Conservation (phyloP, 2,797 vertebrate species). For the Pangasius krempfi region DNA sequence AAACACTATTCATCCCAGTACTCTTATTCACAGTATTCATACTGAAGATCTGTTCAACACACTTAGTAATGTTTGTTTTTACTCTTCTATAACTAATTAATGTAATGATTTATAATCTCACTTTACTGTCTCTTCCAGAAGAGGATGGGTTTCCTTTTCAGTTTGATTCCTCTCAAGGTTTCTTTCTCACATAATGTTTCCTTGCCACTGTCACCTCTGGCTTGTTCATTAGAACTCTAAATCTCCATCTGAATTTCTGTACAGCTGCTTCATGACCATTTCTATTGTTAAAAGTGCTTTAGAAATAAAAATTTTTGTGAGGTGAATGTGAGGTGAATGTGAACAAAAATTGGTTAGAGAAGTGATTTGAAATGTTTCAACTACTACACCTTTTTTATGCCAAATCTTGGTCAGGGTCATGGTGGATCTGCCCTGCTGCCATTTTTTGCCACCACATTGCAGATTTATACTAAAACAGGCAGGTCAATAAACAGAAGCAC, state of each 20-base stretch:
- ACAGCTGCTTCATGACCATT: not conserved
- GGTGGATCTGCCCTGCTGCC: not conserved
- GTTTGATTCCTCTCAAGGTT: not conserved
- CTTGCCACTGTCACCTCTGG: not conserved
- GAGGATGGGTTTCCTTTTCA: not conserved
- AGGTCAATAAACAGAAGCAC: not conserved
- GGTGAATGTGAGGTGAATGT: not conserved
- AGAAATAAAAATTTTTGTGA: not conserved
- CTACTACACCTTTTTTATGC: not conserved
- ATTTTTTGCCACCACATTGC: not conserved
- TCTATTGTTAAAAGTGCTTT: not conserved
- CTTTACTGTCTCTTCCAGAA: not conserved
- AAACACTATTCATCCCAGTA: not conserved
- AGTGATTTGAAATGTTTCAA: not conserved
- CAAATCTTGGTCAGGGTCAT: not conserved
- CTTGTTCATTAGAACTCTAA: not conserved
- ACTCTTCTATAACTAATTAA: not conserved
- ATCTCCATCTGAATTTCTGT: not conserved
- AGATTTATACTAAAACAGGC: not conserved
- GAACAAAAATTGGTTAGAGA: not conserved
- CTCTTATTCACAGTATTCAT: not conserved
- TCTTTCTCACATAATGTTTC: not conserved
- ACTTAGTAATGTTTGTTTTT: not conserved
- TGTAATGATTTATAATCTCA: not conserved
- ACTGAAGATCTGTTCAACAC: not conserved